Percentiles rank a stretch among this genome's conserved stretches.
Conservation (phyloP, 2,113 vertebrate species). For the Potamarius usumacintae region DNA sequence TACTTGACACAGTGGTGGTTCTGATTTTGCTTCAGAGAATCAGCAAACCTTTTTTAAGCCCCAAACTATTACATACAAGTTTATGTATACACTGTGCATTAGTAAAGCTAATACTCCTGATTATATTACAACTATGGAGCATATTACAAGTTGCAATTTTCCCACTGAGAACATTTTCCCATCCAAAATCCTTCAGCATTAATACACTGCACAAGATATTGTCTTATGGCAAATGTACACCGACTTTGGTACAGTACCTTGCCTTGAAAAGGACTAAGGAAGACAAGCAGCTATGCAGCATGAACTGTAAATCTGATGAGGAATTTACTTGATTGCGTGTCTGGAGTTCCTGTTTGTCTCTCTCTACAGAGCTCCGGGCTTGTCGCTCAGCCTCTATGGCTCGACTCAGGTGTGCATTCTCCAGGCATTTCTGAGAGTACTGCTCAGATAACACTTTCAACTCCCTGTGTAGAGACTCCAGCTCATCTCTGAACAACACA, state of each 20-base stretch:
- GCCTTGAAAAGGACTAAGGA: not conserved
- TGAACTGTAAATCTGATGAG: not conserved
- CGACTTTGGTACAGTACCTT: not conserved
- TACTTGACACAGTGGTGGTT: not conserved
- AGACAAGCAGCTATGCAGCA: not conserved
- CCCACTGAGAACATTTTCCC: not conserved
- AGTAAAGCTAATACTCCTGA: not conserved
- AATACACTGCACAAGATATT: not conserved
- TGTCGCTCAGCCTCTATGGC: conserved; percentile 85
- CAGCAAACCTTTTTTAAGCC: not conserved
- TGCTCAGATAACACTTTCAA: conserved; percentile 89
- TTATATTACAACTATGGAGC: not conserved
- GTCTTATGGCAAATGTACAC: not conserved
- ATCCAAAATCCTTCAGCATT: not conserved
- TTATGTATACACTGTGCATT: not conserved
- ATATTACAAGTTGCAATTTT: not conserved
- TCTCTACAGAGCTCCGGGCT: conserved; percentile 80
- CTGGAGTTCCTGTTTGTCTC: conserved; percentile 88
- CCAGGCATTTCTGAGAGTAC: conserved; percentile 93
- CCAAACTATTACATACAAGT: not conserved
- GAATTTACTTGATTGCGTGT: conserved; percentile 81
- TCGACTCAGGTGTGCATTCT: conserved; percentile 85
- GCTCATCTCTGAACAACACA: conserved; percentile 78
- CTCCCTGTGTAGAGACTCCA: conserved; percentile 85
- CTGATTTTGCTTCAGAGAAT: not conserved